Evolutionary conservation across 2,888 invertebrate genomes (phyloP), one percentile per base, ranked within the genome.

Genomic region (Papilio gigon): DNA sequence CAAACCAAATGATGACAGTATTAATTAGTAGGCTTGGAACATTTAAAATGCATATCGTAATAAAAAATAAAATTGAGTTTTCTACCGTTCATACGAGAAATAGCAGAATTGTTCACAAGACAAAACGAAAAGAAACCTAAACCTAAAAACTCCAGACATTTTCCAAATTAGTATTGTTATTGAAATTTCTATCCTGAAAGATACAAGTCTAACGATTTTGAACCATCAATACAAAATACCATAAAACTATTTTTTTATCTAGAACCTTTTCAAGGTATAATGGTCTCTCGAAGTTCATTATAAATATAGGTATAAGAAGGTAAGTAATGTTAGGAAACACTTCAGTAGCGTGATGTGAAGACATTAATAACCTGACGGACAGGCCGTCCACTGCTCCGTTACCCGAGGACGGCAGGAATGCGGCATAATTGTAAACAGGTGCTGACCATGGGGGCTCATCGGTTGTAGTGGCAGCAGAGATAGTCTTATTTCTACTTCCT

Each of bases 71-170:
- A 76, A 33, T 33, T 11, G 22, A 60, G 40, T 60, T 66, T 68
- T 73, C 71, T 59, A 72, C 74, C 73, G 75, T 76, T 76, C 75
- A 75, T 71, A 75, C 71, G 44, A 63, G 59, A 68, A 70, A 70
- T 70, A 47, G 56, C 9, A 25, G 25, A 47, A 70, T 61, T 37
- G 61, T 30, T 30, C 9, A 9, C 17, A 17, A 17, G n/a, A 17
- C 30, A 30, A 56, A 4, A 9, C n/a, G 2, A 40, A 64, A 44
- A n/a, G n/a, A n/a, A n/a, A n/a, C n/a, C n/a, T n/a, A n/a, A n/a
- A n/a, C n/a, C n/a, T n/a, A n/a, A n/a, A n/a, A n/a, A n/a, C n/a
- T n/a, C n/a, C n/a, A n/a, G n/a, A n/a, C n/a, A n/a, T n/a, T n/a
- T n/a, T n/a, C n/a, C n/a, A n/a, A n/a, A n/a, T n/a, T n/a, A n/a